Percentiles rank a stretch among this genome's conserved stretches.
Conservation (phyloP, 2,113 vertebrate species). For the mouse (Mus musculus) region GRCm39 chr11:90164501-90165000, state of each 20-base stretch:
- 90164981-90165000: not conserved
- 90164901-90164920: too few species aligned
- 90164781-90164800: constrained; percentile 3
- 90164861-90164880: constrained; percentile 34
- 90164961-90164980: not conserved
- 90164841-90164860: not conserved
- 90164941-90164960: not conserved
- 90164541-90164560: not conserved
- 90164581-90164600: not conserved
- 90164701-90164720: not conserved
- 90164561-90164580: not conserved
- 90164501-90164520: not conserved
- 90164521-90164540: not conserved
- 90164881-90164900: not conserved
- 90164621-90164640: not conserved
- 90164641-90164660: not conserved
- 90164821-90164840: not conserved
- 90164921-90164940: not conserved
- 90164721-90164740: not conserved
- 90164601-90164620: not conserved
- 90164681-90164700: not conserved
- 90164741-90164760: not conserved
- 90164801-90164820: not conserved
- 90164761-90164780: not conserved
- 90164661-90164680: not conserved